Conservation (phyloP, 2,888 invertebrate species). For the Volucella inanis region DNA sequence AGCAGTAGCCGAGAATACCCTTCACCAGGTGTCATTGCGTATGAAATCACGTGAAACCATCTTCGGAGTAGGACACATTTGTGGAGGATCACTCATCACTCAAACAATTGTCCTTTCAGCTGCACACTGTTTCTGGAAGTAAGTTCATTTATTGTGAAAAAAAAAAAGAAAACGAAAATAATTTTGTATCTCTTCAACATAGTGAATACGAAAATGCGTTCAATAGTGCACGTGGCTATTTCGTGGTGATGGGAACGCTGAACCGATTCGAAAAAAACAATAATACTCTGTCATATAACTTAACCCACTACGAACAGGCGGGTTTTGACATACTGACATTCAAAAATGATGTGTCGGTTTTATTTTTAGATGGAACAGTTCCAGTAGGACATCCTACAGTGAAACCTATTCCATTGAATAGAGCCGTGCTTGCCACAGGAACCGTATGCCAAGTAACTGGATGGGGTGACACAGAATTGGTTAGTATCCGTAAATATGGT, state of each 20-base stretch:
- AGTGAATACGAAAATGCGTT: constrained; percentile 7
- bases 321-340: constrained; percentile 77
- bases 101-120: constrained; percentile 79
- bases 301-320: constrained; percentile 75
- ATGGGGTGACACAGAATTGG: constrained; percentile 80
- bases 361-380: constrained; percentile 78
- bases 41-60: constrained; percentile 76
- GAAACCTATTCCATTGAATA: constrained; percentile 77
- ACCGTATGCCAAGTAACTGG: constrained; percentile 80
- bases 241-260: constrained; percentile 81
- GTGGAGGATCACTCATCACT: constrained; percentile 79
- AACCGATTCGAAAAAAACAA: constrained; percentile 78
- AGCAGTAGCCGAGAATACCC: constrained; percentile 76
- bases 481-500: constrained; percentile 59
- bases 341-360: constrained; percentile 79
- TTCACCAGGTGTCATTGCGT: constrained; percentile 80
- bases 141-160: constrained; percentile 72
- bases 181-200: no score
- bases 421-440: constrained; percentile 60
- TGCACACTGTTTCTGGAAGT: constrained; percentile 81
- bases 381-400: constrained; percentile 79
- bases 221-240: constrained; percentile 75
- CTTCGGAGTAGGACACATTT: constrained; percentile 81
- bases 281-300: constrained; percentile 78
- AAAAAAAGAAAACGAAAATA: no score